A percentile compares a stretch with the other conserved stretches of the same genome.
Evolutionary conservation across 2,113 vertebrate genomes (phyloP).

Genomic region (Microcebus griseorufus): DNA sequence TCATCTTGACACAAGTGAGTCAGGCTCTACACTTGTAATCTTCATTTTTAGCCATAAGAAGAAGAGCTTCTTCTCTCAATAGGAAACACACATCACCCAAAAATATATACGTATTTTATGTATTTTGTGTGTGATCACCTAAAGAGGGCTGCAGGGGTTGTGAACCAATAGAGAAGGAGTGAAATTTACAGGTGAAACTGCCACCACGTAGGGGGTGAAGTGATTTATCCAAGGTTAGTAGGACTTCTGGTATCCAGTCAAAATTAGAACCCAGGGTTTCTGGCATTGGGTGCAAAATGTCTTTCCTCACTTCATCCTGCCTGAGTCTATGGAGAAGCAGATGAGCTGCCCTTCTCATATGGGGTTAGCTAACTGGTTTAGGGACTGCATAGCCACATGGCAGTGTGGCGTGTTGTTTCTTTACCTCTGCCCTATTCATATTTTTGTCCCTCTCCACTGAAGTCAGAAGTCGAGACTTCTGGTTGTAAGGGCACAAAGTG

Average conservation of each 20-base stretch:
- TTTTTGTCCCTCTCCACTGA: slow-evolving; percentile 35
- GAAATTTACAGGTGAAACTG: neutral
- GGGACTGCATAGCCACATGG: neutral
- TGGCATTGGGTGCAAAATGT: neutral
- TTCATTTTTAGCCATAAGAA: slow-evolving; percentile 80
- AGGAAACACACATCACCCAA: slow-evolving; percentile 24
- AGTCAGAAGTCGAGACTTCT: slow-evolving; percentile 52
- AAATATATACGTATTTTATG: slow-evolving; percentile 50
- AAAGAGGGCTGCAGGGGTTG: neutral
- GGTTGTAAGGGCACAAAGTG: slow-evolving; percentile 49
- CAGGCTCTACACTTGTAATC: slow-evolving; percentile 79
- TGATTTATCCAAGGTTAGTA: neutral
- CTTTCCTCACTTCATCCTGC: neutral
- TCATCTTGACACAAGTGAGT: slow-evolving; percentile 82
- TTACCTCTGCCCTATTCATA: slow-evolving; percentile 71
- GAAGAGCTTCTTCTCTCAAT: slow-evolving; percentile 8
- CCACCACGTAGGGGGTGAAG: neutral
- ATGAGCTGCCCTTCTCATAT: neutral
- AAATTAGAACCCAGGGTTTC: neutral
- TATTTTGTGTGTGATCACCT: neutral
- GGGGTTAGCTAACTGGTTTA: neutral
- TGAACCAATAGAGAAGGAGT: neutral
- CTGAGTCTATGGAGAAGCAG: neutral
- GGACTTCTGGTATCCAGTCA: neutral
- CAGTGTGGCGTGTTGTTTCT: neutral